phyloP scores from a whole-genome alignment of 2,888 invertebrate species.

The Pardosa pseudoannulata region DNA sequence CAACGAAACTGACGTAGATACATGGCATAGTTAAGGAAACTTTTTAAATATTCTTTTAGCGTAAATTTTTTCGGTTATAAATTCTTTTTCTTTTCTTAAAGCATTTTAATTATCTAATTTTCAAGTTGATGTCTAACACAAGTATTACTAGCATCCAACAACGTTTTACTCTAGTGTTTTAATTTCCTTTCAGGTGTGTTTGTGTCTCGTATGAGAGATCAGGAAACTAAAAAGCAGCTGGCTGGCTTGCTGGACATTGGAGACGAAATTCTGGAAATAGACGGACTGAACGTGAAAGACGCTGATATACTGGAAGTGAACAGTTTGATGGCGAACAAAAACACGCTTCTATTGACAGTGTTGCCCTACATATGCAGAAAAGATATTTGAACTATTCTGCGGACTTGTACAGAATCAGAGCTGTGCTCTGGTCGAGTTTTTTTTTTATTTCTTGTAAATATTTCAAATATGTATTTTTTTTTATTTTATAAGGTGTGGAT shows the following conservation, averaged over 20 bases:
- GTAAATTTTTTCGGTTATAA: no score
- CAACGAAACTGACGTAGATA: no score
- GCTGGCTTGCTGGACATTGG: slow-evolving; percentile 77
- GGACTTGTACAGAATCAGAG: neutral
- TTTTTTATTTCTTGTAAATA: slow-evolving; percentile 9
- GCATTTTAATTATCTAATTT: no score
- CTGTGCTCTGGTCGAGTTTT: neutral
- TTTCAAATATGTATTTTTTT: neutral
- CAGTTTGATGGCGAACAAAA: slow-evolving; percentile 76
- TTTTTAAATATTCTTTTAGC: no score
- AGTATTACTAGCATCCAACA: no score
- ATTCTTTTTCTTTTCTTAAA: no score
- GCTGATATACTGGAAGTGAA: slow-evolving; percentile 77
- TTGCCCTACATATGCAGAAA: slow-evolving; percentile 70
- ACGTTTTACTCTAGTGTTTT: slow-evolving; percentile 1
- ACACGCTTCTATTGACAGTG: slow-evolving; percentile 75
- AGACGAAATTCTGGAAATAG: slow-evolving; percentile 77
- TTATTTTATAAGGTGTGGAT: neutral
- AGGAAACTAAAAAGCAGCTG: slow-evolving; percentile 76
- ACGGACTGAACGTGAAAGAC: slow-evolving; percentile 75
- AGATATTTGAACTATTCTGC: slow-evolving; percentile 50
- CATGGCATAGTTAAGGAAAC: no score
- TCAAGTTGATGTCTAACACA: no score
- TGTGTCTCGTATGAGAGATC: slow-evolving; percentile 76
- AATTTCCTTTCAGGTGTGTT: slow-evolving; percentile 75